Base-by-base conservation (phyloP, 2,888 invertebrate species). In the Zygogramma bicolorata region DNA sequence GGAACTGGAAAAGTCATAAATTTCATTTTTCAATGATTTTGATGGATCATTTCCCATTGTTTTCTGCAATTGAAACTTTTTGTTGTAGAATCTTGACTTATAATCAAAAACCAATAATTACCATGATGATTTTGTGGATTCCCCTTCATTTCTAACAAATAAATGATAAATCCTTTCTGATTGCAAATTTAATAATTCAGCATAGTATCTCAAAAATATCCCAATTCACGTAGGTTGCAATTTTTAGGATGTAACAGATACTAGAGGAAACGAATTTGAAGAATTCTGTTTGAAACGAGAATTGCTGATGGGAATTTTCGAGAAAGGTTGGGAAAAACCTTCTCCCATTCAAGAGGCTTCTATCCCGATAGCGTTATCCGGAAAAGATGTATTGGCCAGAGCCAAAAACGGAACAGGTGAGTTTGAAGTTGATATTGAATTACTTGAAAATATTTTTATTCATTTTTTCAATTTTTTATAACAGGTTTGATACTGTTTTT, bases 291-390 rank as follows among this genome's bases (percentile, higher is more conserved):
- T 99, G 81, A 97, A 97, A 89, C 92, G 99, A 82, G 97, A 98
- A 89, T 91, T 99, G 83, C 90, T 99, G 82, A 99, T 99, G 98
- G 99, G 99, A 80, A 99, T 99, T 86, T 99, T 99, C 88, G 99
- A 99, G 88, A 99, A 99, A 89, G 99, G 98, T 74, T 98, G 97
- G 99, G 99, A 99, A 88, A 97, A 97, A 88, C 99, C 99, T 68
- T 98, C 98, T 75, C 99, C 99, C 31, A 99, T 99, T 89, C 99
- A 99, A 91, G 99, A 98, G 91, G 97, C 97, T 84, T 96, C 98
- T 86, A 99, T 99, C 89, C 99, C 99, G 75, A 97, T 99, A 85
- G 99, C 99, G 79, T 91, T 99, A 82, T 95, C 97, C 84, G 99
- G 99, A 84, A 95, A 97, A 89, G 99, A 99, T 89, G 94, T 99